Evolutionary conservation across 2,888 invertebrate species (phyloP), one percentile per base, ranked within the genome.

Genomic region (Lamellibrachia columna): DNA sequence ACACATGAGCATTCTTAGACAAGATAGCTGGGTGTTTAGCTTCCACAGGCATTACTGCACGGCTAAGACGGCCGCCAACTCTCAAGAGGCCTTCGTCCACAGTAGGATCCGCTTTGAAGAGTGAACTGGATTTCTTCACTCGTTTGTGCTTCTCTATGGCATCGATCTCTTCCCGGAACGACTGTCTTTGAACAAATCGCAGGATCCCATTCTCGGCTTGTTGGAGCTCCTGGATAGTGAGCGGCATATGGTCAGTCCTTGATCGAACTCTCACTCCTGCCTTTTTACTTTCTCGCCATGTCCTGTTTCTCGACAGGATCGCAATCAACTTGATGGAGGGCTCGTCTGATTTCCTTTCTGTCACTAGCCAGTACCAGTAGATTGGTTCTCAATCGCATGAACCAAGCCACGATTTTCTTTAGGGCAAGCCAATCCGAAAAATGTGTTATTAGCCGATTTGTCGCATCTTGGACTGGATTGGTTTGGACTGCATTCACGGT

Each of bases 31-130:
- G 94, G 58, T 94, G 94, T 40, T 93, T 94, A 11, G 53, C 53
- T 52, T 90, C 15, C 4, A 55, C 7, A 53, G 93, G 55, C 52
- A 94, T 40, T 28, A 91, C 52, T 6, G 94, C 55, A 2, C 92
- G 92, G 91, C 93, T 91, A 6, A 95, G 53, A 53, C 94, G 92
- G 22, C 95, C 95, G 60, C 94, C 95, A 40, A 95, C 94, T 52
- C 94, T 93, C 9, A 95, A 15, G 9, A 95, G 9, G 7, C 94
- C 94, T 28, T 92, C 28, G 15, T 92, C 90, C 53, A 91, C 92
- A 52, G 94, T 1, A 91, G 94, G 94, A 75, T 94, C 94, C 15
- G 94, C 92, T 7, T 53, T 53, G 90, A 52, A 92, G 22, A 94
- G 55, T 40, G 75, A 6, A 52, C 91, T 52, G 60, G 40, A 8